Conservation (phyloP, 1,140 invertebrate genomes). For the Geopemphigus sp. region DNA sequence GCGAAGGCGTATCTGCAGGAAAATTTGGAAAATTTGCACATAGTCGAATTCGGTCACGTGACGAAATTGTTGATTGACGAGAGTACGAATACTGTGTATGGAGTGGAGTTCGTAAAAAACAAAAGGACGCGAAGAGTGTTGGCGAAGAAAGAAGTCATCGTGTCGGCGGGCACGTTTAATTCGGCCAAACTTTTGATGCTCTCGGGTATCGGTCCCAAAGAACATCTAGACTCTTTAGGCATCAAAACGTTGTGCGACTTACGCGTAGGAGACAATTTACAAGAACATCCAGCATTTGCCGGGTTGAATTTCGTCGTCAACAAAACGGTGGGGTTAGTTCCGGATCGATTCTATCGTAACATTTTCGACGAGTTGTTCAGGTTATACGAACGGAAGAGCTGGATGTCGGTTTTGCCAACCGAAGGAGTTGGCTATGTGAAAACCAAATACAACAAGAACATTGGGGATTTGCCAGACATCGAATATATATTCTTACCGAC, state of each 20-base stretch:
- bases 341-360: constrained; percentile 56
- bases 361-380: constrained; percentile 48
- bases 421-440: too few species aligned
- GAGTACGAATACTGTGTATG: constrained; percentile 63
- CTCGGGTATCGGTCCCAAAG: constrained; percentile 66
- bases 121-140: constrained; percentile 55
- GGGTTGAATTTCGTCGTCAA: constrained; percentile 68
- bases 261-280: constrained; percentile 76
- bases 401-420: not conserved
- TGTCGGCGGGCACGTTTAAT: constrained; percentile 63
- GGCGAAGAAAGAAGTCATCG: constrained; percentile 63
- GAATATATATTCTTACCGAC: constrained; percentile 12
- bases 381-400: not conserved
- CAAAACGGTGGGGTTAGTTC: constrained; percentile 54
- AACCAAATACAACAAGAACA: too few species aligned
- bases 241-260: constrained; percentile 65
- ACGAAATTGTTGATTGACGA: constrained; percentile 72
- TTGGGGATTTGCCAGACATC: too few species aligned
- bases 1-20: constrained; percentile 61
- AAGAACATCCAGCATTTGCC: constrained; percentile 72
- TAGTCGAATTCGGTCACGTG: constrained; percentile 61
- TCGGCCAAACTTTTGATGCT: constrained; percentile 66
- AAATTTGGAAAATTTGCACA: constrained; percentile 64
- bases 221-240: constrained; percentile 58
- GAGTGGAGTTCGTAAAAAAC: constrained; percentile 62